Evolutionary conservation across 92 coral and sea anemone species (phyloP).

Genomic region (Montipora capitata): DNA sequence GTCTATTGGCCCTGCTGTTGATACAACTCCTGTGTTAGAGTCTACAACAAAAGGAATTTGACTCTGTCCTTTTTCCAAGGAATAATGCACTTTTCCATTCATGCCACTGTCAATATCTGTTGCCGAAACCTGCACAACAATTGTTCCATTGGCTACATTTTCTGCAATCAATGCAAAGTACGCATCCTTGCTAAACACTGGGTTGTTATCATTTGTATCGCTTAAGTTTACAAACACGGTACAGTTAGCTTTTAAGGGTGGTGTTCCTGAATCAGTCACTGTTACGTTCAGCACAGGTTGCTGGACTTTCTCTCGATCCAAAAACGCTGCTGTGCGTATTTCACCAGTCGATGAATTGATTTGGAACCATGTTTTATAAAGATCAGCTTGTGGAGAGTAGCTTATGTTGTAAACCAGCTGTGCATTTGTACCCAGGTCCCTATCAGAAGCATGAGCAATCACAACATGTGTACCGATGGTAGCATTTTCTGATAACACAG

Average conservation of each 20-base stretch:
- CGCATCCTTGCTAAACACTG: conserved; percentile 76
- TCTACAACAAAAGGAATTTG: conserved; percentile 75
- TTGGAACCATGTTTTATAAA: conserved; percentile 83
- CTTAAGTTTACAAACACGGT: conserved; percentile 85
- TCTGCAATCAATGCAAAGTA: conserved; percentile 81
- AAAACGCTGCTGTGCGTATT: conserved; percentile 73
- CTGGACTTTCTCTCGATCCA: conserved; percentile 91
- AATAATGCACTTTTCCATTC: conserved; percentile 78
- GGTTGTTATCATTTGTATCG: conserved; percentile 93
- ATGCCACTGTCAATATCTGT: conserved; percentile 83
- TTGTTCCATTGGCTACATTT: conserved; percentile 63
- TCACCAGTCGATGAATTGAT: conserved; percentile 79
- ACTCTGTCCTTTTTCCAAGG: conserved; percentile 18
- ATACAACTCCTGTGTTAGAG: conserved; percentile 76
- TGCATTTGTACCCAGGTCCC: conserved; percentile 76
- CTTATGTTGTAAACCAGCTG: conserved; percentile 79
- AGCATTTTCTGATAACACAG: conserved; percentile 82
- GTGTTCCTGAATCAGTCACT: conserved; percentile 84
- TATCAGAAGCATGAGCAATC: conserved; percentile 84
- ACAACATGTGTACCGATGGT: conserved; percentile 71
- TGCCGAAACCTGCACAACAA: conserved; percentile 82
- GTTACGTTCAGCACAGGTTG: conserved; percentile 67
- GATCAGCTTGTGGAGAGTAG: conserved; percentile 33
- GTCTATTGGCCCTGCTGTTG: conserved; percentile 78
- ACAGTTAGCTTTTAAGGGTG: conserved; percentile 84